phyloP scores from a whole-genome alignment of 2,797 vertebrate genomes.

The Gobionotothen gibberifrons region DNA sequence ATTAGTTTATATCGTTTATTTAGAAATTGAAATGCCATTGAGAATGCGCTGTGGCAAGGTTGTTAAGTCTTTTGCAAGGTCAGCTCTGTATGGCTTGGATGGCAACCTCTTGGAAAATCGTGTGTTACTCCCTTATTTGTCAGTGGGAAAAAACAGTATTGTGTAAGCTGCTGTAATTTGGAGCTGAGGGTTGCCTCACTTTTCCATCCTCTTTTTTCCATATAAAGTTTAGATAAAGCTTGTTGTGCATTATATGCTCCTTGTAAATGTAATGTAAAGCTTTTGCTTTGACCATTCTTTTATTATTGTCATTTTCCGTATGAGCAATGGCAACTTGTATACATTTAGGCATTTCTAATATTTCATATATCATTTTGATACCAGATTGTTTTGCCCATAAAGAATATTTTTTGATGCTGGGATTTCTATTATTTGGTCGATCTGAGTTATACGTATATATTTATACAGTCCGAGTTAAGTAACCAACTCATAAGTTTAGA shows the following conservation, averaged over 20 bases:
- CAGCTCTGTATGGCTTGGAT: constrained; percentile 38
- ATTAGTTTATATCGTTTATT: constrained; percentile 12
- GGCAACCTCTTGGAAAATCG: constrained; percentile 59
- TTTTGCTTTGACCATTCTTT: constrained; percentile 6
- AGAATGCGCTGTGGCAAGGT: constrained; percentile 9
- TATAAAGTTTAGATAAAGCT: constrained; percentile 25
- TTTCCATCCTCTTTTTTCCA: constrained; percentile 57
- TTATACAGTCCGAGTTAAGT: constrained; percentile 8
- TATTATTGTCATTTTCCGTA: constrained; percentile 7
- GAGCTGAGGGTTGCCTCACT: constrained; percentile 43
- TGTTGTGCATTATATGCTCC: constrained; percentile 26
- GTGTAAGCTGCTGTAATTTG: constrained; percentile 44
- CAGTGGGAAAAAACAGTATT: constrained; percentile 35
- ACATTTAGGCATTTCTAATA: neutral
- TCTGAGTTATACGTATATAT: neutral
- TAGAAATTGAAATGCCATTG: neutral
- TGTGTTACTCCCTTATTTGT: constrained; percentile 27
- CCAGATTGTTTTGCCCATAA: neutral
- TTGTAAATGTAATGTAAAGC: constrained; percentile 27
- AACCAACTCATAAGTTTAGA: neutral
- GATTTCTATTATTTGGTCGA: neutral
- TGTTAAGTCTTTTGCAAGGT: constrained; percentile 47
- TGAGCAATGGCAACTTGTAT: constrained; percentile 1
- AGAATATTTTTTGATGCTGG: neutral
- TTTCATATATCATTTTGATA: neutral